Percentiles rank a stretch among this genome's conserved stretches.
Conservation (phyloP, 2,797 vertebrate species). For the Steatocranus sp. region DNA sequence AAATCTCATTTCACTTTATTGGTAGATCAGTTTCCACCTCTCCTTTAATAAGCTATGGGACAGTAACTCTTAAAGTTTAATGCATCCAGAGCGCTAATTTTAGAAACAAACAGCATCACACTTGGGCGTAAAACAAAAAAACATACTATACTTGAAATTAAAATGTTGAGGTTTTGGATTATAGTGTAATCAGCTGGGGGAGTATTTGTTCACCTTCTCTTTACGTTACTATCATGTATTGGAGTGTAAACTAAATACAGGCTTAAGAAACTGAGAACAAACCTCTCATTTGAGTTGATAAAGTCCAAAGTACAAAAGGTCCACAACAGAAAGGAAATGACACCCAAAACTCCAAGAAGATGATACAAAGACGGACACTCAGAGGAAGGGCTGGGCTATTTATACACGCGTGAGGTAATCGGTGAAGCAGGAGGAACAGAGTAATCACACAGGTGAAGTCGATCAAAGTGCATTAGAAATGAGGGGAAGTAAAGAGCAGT, state of each 20-base stretch:
- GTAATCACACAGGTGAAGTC: neutral
- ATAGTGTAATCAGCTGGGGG: neutral
- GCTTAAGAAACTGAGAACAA: neutral
- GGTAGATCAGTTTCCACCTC: neutral
- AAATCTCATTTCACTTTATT: neutral
- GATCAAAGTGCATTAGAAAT: accelerated
- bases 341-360: neutral
- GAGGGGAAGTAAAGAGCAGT: neutral
- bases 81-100: neutral
- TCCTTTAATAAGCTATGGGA: accelerated
- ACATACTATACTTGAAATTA: neutral
- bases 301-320: accelerated
- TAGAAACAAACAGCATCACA: neutral
- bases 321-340: neutral
- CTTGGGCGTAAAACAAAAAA: neutral
- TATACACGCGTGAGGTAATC: accelerated
- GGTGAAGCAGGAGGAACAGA: neutral
- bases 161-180: neutral
- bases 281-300: neutral
- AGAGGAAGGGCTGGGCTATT: neutral
- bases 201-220: neutral
- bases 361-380: neutral
- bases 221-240: neutral
- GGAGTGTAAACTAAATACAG: neutral
- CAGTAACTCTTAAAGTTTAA: neutral